Evolutionary conservation across 2,888 invertebrate genomes (phyloP).

Genomic region (Morpho helenor): DNA sequence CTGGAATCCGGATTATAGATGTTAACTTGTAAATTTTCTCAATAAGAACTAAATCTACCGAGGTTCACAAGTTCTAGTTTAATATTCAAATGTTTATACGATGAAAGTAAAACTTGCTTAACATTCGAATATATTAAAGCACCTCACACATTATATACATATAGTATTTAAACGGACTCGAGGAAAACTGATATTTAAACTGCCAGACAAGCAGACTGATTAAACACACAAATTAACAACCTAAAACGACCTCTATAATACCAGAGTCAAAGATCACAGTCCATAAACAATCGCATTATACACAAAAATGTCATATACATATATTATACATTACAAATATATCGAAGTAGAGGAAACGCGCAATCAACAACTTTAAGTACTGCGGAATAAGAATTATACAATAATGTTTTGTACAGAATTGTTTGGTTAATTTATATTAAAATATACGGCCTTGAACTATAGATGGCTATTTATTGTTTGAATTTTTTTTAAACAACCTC

Average conservation of each 20-base stretch:
- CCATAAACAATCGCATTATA: slow-evolving; percentile 1
- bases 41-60: too few species aligned
- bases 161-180: background rate
- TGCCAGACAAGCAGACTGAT: slow-evolving; percentile 13
- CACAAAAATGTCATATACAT: slow-evolving; percentile 15
- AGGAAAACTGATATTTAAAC: slow-evolving; percentile 12
- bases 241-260: slow-evolving; percentile 7
- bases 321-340: slow-evolving; percentile 4
- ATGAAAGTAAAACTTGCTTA: too few species aligned
- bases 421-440: slow-evolving; percentile 18
- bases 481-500: slow-evolving; percentile 14
- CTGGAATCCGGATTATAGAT: too few species aligned
- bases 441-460: slow-evolving; percentile 26
- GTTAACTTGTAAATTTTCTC: too few species aligned
- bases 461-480: slow-evolving; percentile 12
- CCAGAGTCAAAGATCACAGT: slow-evolving; percentile 10
- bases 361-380: slow-evolving; percentile 4
- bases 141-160: too few species aligned
- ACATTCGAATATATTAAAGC: too few species aligned
- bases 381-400: slow-evolving; percentile 1
- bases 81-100: too few species aligned
- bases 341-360: background rate
- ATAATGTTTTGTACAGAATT: background rate
- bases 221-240: slow-evolving; percentile 5
- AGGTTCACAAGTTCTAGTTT: too few species aligned